Conservation (phyloP, 92 coral and sea anemone genomes). For the Desmophyllum pertusum region DNA sequence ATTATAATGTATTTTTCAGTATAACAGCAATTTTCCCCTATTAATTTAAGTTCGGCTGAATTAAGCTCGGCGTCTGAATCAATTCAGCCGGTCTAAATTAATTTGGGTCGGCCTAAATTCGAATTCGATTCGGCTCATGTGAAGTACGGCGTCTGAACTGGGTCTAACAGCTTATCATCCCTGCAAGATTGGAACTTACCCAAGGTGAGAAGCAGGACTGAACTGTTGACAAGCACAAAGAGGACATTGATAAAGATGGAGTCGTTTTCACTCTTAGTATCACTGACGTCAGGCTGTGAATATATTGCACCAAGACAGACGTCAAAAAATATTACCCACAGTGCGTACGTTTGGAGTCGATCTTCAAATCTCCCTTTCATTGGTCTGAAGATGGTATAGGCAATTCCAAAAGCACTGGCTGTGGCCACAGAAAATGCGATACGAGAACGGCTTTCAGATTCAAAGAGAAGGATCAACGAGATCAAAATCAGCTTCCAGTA, state of each 20-base stretch:
- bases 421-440: background rate
- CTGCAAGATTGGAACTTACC: background rate
- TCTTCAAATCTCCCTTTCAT: constrained; percentile 11
- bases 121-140: too few relatives aligned
- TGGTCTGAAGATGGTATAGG: constrained; percentile 6
- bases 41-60: too few relatives aligned
- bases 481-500: constrained; percentile 8
- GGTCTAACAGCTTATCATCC: too few relatives aligned
- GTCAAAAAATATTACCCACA: constrained; percentile 5
- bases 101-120: too few relatives aligned
- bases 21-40: too few relatives aligned
- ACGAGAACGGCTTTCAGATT: background rate
- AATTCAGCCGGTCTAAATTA: too few relatives aligned
- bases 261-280: background rate
- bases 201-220: background rate
- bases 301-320: constrained; percentile 3
- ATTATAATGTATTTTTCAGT: too few relatives aligned
- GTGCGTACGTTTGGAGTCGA: constrained; percentile 2
- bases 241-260: background rate
- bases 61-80: too few relatives aligned
- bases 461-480: background rate
- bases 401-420: constrained; percentile 12
- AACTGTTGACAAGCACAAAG: background rate
- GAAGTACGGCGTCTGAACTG: too few relatives aligned
- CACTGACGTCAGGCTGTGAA: background rate